Conservation (phyloP, 2,797 vertebrate genomes). For the Dallia pectoralis region DNA sequence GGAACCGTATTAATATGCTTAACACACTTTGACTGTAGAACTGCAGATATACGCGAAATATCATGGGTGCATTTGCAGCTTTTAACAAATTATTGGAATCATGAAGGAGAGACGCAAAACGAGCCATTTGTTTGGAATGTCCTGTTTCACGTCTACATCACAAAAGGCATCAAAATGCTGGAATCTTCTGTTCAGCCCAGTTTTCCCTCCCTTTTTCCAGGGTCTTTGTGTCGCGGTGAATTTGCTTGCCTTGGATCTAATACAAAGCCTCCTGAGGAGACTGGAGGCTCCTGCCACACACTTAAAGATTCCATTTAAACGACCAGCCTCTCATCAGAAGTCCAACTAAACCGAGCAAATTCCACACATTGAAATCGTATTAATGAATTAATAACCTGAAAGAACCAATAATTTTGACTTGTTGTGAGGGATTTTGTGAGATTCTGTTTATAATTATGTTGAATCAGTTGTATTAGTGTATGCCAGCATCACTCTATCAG, state of each 20-base stretch:
- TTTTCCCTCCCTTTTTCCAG: conserved; percentile 61
- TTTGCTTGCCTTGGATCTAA: conserved; percentile 63
- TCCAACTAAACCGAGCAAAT: conserved; percentile 32
- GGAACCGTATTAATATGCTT: conserved; percentile 9
- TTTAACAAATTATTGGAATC: neutral
- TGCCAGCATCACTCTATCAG: neutral
- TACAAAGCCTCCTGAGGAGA: conserved; percentile 70
- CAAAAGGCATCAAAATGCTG: conserved; percentile 44
- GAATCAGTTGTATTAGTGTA: neutral
- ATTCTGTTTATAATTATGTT: neutral
- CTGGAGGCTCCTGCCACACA: conserved; percentile 44
- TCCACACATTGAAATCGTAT: conserved; percentile 41
- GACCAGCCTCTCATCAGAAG: neutral
- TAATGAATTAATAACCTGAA: conserved; percentile 43
- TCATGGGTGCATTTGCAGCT: neutral
- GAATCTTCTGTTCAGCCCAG: conserved; percentile 42
- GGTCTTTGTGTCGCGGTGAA: conserved; percentile 69
- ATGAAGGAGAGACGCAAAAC: neutral
- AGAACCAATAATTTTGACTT: conserved; percentile 8
- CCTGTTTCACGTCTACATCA: conserved; percentile 36
- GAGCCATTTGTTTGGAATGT: conserved; percentile 20
- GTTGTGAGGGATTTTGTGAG: neutral
- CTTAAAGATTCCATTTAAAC: neutral
- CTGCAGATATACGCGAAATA: neutral
- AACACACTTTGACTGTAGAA: neutral